Evolutionary conservation across 2,888 invertebrate species (phyloP), one percentile per base, ranked within the genome.

Genomic region (Cantharis lateralis): DNA sequence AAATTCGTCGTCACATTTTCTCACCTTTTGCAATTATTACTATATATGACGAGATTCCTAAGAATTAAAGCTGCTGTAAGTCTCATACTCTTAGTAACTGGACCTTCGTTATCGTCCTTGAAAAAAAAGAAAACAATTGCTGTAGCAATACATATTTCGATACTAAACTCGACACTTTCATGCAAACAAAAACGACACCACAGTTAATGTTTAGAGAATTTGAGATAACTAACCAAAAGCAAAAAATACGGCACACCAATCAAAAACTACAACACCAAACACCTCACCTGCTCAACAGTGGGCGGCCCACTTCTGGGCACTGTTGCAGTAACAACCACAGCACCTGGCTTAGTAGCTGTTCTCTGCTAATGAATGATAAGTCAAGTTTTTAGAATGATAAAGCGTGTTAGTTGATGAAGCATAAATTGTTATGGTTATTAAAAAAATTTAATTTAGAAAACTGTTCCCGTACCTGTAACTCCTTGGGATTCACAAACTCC

Each of bases 41-140:
- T 98, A 89, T 98, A 97, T 87, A 96, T 96, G 82, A 98, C 98
- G 87, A 99, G 93, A 92, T 99, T 99, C 87, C 99, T 93, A 86
- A 99, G 91, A 87, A 99, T 98, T 72, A 99, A 92, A 81, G 98
- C 97, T 80, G 98, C 96, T 70, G 99, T 99, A 84, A 99, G 91
- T 81, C 99, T 93, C 88, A 99, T 98, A 89, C 99, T 99, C 90
- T 99, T 99, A 72, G 99, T 99, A 68, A 99, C 98, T 68, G 99
- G 99, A 64, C 99, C 99, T 90, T 99, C 99, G 88, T 98, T 97
- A 88, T 98, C 98, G 88, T 99, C 98, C 97, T 97, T 89, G 61
- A 91, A 89, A 75, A 48, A 1, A n/a, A 48, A 32, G 1, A 13
- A 48, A 48, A 48, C n/a, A n/a, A 4, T 48, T n/a, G n/a, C n/a